Evolutionary conservation across 2,113 vertebrate species (phyloP), one percentile per base, ranked within the genome.

Genomic region (Pampusana beccarii): DNA sequence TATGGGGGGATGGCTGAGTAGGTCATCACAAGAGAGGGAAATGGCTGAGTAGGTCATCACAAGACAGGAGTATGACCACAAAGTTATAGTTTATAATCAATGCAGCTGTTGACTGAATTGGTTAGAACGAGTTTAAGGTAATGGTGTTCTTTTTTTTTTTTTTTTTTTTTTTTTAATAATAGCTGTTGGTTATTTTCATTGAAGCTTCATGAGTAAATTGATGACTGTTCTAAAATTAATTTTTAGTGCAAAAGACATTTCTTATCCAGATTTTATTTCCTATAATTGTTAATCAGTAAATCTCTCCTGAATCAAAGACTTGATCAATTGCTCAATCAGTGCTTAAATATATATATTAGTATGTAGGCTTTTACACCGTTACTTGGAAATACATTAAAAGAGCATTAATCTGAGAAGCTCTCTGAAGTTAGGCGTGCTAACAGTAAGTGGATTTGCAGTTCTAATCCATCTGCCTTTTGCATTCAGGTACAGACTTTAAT

Each of bases 391-490:
- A 38, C 28, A 92, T 97, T 90, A 91, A 88, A 96, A 95, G 57
- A 44, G 50, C n/a, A 93, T 92, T 84, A 94, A 82, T 90, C 67
- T 54, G 24, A 57, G 46, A 82, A 86, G 67, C 61, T 54, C 62
- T 92, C 14, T 77, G 90, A 92, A 79, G 80, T 60, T 67, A 69
- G 31, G 48, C 87, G 70, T 92, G 80, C 77, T 92, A 95, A 91
- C 78, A 85, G 48, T 94, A 83, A 92, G 79, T 93, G 79, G 64
- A 90, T 92, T 96, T 95, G 56, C 90, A 95, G 92, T 54, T 82
- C 60, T 82, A 80, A 90, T 92, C 93, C 67, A 62, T 92, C 79
- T 96, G 79, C 67, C 38, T 83, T 94, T 80, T 86, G 67, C 92
- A 78, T 96, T 94, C 85, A 82, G 42, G 51, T 71, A 11, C 7